Conservation (phyloP, 2,797 vertebrate genomes). For the Gallinago stenura region DNA sequence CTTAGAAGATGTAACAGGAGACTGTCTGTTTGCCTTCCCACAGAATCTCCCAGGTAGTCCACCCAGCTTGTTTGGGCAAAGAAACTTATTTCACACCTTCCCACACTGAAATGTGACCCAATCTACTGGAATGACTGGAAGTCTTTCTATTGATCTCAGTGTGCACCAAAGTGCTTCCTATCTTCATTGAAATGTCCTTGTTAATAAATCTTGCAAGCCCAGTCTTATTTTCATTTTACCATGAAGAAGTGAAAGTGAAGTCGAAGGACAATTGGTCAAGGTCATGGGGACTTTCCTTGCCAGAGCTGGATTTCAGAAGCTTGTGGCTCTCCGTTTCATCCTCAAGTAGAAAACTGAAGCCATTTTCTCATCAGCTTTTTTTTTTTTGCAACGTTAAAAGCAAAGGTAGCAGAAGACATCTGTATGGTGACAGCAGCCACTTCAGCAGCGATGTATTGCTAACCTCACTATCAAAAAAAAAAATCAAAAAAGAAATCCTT, state of each 20-base stretch:
- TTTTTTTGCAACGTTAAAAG: neutral
- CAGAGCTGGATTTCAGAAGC: neutral
- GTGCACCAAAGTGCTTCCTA: neutral
- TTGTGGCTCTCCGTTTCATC: neutral
- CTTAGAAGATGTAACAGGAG: neutral
- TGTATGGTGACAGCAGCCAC: neutral
- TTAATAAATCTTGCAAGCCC: neutral
- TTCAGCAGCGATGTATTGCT: neutral
- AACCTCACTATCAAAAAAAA: neutral
- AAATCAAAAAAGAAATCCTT: neutral
- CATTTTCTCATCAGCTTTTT: neutral
- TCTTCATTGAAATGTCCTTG: neutral
- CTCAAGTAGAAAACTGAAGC: neutral
- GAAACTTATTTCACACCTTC: neutral
- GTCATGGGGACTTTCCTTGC: neutral
- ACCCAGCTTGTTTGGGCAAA: rapidly evolving
- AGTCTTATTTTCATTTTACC: neutral
- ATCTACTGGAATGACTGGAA: neutral
- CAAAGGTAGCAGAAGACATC: neutral
- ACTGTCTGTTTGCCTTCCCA: neutral
- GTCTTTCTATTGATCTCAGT: neutral
- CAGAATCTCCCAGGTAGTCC: neutral
- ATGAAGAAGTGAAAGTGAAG: neutral
- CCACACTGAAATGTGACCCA: neutral
- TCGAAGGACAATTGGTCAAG: neutral